Base-by-base conservation (phyloP, 2,888 invertebrate species). In the Heliconius hortense region DNA sequence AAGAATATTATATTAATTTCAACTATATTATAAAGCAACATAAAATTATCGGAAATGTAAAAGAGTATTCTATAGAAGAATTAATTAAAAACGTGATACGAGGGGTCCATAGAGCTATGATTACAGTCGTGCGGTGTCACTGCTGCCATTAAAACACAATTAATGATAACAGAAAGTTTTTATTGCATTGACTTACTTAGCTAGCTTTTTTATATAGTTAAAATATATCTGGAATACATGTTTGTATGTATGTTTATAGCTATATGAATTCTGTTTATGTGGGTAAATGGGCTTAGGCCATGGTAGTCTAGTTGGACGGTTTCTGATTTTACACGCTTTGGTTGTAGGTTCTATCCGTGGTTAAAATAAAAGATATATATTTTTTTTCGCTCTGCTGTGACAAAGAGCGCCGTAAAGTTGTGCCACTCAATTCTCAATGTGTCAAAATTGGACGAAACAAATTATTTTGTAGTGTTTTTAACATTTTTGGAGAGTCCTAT, bases 91-190 rank as follows among this genome's bases (percentile, higher is more conserved):
- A 53, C 18, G 43, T 24, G 8, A 66, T 39, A 43, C 39, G 24
- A 43, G 24, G n/a, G n/a, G 2, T 24, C 24, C 66, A 26, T 43
- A 26, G 63, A 72, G 35, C 28, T 56, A 67, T 63, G 63, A 73
- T 73, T 67, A 73, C 26, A 67, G 53, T 56, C 56, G 66, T 35
- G n/a, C 67, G 74, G 31, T 71, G 68, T 62, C 72, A 74, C 63
- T 63, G 69, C 24, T 56, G n/a, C 73, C 72, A 74, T 74, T 77
- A 77, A 77, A 72, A 63, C 62, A 35, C 62, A 43, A 77, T 72
- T 68, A 64, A 77, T 64, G 74, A n/a, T 68, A 77, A 53, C 77
- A 72, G 64, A 69, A 64, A 59, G 63, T 71, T 74, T 77, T 77
- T 77, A 77, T 72, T 72, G 72, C 68, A n/a, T 60, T 74, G 71